Evolutionary conservation across 2,888 invertebrate genomes (phyloP).

Genomic region (Sesamia inferens): DNA sequence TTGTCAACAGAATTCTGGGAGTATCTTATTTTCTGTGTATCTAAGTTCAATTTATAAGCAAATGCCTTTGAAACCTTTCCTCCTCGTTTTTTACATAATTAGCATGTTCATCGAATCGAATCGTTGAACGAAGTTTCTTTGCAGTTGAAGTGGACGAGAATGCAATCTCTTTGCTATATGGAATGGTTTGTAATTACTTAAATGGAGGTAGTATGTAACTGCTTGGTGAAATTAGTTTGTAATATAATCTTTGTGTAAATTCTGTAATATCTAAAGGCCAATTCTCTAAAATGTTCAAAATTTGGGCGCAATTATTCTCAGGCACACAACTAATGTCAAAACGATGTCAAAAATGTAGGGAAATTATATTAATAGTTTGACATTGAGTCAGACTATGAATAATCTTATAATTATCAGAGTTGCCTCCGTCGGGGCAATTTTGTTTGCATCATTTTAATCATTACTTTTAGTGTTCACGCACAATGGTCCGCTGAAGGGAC

Average conservation of each 20-base stretch:
- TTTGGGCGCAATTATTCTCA: background rate
- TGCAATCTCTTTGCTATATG: constrained; percentile 29
- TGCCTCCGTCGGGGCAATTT: background rate
- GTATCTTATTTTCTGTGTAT: constrained; percentile 7
- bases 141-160: constrained; percentile 34
- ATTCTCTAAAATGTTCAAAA: background rate
- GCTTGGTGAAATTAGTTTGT: background rate
- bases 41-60: constrained; percentile 9
- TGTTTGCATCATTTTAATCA: background rate
- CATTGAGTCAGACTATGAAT: background rate
- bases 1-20: constrained; percentile 19
- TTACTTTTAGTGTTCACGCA: too few relatives aligned
- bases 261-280: background rate
- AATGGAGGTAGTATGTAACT: constrained; percentile 4
- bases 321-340: background rate
- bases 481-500: too few relatives aligned
- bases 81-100: constrained; percentile 11
- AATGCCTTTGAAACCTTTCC: constrained; percentile 22
- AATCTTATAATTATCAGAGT: background rate
- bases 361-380: background rate
- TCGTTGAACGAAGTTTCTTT: constrained; percentile 24
- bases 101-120: constrained; percentile 3
- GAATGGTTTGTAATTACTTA: constrained; percentile 4
- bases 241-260: background rate
- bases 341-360: background rate